These are phyloP conservation scores for Paramisgurnus dabryanus DNA, from an alignment of 2,113 vertebrate species.

Conservation along the genomic window DNA sequence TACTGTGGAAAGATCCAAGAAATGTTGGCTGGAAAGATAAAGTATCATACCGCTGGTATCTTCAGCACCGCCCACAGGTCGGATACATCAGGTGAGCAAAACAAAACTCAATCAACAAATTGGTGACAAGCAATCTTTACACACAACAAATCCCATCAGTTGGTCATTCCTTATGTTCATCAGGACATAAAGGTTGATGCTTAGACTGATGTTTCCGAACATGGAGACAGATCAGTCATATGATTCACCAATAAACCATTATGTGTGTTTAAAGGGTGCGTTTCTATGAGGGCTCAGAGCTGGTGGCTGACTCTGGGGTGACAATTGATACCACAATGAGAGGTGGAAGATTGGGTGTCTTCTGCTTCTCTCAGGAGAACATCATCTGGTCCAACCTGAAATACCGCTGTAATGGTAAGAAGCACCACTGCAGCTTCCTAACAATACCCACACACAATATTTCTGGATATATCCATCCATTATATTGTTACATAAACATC, in stretches of 20 bases:
- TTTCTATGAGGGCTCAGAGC: constrained; percentile 92
- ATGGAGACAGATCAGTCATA: too few relatives aligned
- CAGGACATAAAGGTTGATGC: too few relatives aligned
- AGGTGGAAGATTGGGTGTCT: constrained; percentile 94
- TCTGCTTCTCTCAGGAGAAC: constrained; percentile 99
- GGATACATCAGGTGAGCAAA: constrained; percentile 89
- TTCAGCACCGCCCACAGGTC: constrained; percentile 95
- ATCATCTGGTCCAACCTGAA: constrained; percentile 99
- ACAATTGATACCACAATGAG: constrained; percentile 98
- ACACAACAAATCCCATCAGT: too few relatives aligned
- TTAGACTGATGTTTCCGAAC: too few relatives aligned
- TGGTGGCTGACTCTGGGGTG: constrained; percentile 97
- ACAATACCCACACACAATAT: too few relatives aligned
- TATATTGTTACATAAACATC: too few relatives aligned
- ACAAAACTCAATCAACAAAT: not conserved
- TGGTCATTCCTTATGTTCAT: too few relatives aligned
- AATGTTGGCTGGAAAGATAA: constrained; percentile 99
- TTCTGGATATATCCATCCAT: too few relatives aligned
- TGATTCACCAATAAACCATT: not conserved
- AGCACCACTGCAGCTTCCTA: not conserved
- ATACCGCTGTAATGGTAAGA: constrained; percentile 95
- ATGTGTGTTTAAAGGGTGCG: constrained; percentile 76
- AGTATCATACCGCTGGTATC: constrained; percentile 97
- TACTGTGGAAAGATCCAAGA: constrained; percentile 96
- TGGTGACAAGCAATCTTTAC: too few relatives aligned